These are phyloP conservation scores for Drosophila crucigera DNA, from an alignment of 2,888 invertebrate species.

Conservation along the genomic window DNA sequence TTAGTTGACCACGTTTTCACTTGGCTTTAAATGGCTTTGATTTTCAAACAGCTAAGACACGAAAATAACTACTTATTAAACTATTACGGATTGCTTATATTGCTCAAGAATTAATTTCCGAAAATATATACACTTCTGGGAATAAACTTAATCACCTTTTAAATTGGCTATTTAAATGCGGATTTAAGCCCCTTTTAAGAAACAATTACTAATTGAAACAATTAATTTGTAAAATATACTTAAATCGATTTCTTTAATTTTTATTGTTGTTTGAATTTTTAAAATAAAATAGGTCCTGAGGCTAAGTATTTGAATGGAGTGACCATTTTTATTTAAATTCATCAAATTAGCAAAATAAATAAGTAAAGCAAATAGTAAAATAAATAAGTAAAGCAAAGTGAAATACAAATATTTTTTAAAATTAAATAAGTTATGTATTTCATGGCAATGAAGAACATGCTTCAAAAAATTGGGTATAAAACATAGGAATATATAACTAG, in stretches of 20 bases:
- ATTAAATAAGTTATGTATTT: no score
- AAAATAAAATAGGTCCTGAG: neutral
- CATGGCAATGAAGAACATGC: neutral
- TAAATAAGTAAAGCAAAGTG: no score
- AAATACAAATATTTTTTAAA: neutral
- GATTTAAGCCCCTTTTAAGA: neutral
- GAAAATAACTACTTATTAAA: neutral
- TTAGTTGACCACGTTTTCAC: neutral
- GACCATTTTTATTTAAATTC: neutral
- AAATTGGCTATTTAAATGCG: neutral
- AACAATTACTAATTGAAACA: neutral
- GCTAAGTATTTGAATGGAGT: neutral
- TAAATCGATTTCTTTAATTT: neutral
- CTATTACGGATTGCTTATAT: neutral
- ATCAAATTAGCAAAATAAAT: neutral
- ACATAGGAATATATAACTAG: neutral
- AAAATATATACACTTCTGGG: neutral
- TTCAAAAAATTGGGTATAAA: neutral
- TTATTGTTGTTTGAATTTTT: neutral
- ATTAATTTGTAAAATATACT: neutral
- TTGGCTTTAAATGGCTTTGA: neutral
- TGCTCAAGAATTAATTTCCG: neutral
- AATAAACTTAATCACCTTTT: neutral
- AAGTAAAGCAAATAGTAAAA: no score
- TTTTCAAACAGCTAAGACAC: no score